A percentile compares a stretch with the other conserved stretches of the same genome.
Conservation (phyloP, 2,888 invertebrate genomes). For the Lysandra coridon region DNA sequence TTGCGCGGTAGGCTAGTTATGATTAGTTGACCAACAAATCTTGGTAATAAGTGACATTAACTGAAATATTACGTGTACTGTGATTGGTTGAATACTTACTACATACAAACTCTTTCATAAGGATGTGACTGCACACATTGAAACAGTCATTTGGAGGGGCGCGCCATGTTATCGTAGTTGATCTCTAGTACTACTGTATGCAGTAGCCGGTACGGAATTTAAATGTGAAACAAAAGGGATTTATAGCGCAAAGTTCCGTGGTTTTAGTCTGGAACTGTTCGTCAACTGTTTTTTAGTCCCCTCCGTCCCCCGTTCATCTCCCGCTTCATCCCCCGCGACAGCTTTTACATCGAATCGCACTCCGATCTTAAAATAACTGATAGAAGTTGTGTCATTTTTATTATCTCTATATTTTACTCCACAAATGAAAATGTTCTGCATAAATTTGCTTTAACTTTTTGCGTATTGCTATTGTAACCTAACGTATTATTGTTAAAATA, state of each 20-base stretch:
- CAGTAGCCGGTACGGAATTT: neutral
- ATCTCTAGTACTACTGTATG: neutral
- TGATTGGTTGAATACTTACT: too few species aligned
- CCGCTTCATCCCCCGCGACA: neutral
- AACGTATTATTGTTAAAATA: neutral
- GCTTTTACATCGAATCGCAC: slow-evolving; percentile 14
- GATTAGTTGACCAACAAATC: too few species aligned
- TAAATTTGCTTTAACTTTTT: neutral
- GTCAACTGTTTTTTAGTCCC: neutral
- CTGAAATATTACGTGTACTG: too few species aligned
- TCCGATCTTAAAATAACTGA: neutral
- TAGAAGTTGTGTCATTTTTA: neutral
- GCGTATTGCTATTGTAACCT: neutral
- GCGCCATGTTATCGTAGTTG: too few species aligned
- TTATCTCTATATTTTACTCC: neutral
- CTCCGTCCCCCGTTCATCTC: neutral
- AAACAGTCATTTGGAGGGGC: too few species aligned
- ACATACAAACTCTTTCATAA: too few species aligned
- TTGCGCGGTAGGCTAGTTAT: too few species aligned
- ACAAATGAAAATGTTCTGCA: neutral
- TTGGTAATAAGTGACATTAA: too few species aligned
- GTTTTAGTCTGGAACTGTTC: neutral
- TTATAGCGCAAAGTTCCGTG: neutral
- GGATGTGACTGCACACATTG: too few species aligned
- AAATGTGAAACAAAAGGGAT: slow-evolving; percentile 4